Percentiles rank a stretch among this genome's conserved stretches.
Conservation (phyloP, 2,888 invertebrate genomes). For the Morinoia aosen region DNA sequence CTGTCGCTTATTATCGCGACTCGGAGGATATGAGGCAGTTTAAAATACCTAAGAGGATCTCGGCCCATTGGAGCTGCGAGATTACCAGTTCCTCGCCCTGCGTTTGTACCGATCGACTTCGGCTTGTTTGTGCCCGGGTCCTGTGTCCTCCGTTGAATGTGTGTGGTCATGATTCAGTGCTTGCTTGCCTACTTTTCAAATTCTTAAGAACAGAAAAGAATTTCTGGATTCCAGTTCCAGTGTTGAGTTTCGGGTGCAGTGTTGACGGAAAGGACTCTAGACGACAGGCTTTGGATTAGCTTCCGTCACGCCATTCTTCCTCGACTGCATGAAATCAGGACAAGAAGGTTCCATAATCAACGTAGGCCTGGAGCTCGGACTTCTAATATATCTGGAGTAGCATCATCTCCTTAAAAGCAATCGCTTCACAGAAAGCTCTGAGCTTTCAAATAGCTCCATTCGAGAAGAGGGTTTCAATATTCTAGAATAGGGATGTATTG, state of each 20-base stretch:
- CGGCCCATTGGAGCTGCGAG: background rate
- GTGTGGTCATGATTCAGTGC: background rate
- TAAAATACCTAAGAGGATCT: conserved; percentile 41
- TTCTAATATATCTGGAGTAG: background rate
- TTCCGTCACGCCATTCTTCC: background rate
- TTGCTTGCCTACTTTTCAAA: conserved; percentile 22
- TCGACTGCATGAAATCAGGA: conserved; percentile 2
- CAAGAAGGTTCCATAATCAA: background rate
- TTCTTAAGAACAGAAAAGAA: conserved; percentile 27
- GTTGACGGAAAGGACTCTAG: conserved; percentile 10
- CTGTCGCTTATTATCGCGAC: background rate
- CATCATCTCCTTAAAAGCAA: background rate
- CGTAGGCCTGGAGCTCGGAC: background rate
- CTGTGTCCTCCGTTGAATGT: conserved; percentile 15
- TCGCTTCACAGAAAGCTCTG: background rate
- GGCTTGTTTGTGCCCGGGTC: conserved; percentile 12
- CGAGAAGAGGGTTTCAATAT: background rate
- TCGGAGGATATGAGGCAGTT: conserved; percentile 13
- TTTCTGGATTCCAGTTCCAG: conserved; percentile 35
- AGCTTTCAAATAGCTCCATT: background rate
- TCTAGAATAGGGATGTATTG: background rate
- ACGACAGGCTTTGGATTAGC: conserved; percentile 21
- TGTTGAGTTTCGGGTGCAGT: conserved; percentile 15
- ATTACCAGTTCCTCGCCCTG: conserved; percentile 10
- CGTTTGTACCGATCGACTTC: conserved; percentile 6